Conservation (phyloP, 2,888 invertebrate species). For the Rhopalosiphum nymphaeae region DNA sequence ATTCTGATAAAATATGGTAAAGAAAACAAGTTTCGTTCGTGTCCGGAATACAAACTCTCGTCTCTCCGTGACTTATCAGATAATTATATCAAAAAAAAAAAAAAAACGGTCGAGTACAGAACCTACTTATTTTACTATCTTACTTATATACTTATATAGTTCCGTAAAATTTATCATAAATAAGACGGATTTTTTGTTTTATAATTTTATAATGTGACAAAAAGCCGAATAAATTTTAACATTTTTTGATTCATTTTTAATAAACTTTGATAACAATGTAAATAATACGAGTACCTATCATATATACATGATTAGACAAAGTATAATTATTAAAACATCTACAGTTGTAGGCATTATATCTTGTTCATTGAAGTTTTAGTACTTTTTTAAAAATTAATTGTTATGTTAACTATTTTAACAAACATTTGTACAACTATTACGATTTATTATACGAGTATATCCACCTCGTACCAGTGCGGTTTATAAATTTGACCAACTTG, state of each 20-base stretch:
- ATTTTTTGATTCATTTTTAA: background rate
- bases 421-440: background rate
- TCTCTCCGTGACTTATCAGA: slow-evolving; percentile 45
- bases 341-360: background rate
- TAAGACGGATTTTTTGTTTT: background rate
- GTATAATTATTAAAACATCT: background rate
- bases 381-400: background rate
- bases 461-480: background rate
- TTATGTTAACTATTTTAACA: background rate
- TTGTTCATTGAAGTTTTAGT: background rate
- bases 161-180: background rate
- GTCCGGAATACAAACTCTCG: background rate
- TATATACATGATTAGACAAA: background rate
- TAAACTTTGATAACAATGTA: background rate
- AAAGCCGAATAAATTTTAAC: background rate
- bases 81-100: slow-evolving; percentile 18
- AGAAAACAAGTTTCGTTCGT: slow-evolving; percentile 20
- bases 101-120: background rate
- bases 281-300: background rate
- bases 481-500: background rate
- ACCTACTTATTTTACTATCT: background rate
- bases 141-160: background rate
- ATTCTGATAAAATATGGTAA: background rate
- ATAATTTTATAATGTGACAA: background rate
- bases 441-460: background rate